Evolutionary conservation across 2,888 invertebrate species (phyloP), one percentile per base, ranked within the genome.

Genomic region (Trichogramma dendrolimi): DNA sequence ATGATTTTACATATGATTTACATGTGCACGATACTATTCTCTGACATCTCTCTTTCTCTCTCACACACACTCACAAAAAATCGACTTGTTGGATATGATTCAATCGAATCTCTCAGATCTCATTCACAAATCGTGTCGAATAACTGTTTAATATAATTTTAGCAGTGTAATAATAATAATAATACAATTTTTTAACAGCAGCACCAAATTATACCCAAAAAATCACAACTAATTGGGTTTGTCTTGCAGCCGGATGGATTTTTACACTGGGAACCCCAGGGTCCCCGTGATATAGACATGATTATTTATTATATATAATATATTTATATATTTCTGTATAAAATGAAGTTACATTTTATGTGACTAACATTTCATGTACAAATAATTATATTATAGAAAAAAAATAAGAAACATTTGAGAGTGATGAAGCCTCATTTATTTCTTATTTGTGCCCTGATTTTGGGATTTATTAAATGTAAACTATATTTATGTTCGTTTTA

Each of bases 141-240:
- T 27, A 27, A 27, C 27, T 27, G 27, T 27, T 27, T 27, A 27
- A 27, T 27, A 27, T 27, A 27, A 27, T 27, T 27, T 27, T 27
- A 27, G 27, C 27, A 27, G 27, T 27, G 27, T 27, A 27, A 27
- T 27, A 27, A 27, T 27, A 27, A 27, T 27, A 27, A 27, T 27
- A 27, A 27, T 27, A 39, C 5, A 8, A 14, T 40, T 53, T 53
- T 40, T 53, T 48, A 41, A 11, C 44, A 56, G 56, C 48, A 48
- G 56, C 56, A 56, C 61, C 43, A 49, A 51, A 48, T 54, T 39
- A 8, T 58, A 55, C 46, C 60, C 41, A 52, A 51, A 62, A 52
- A 59, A 27, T 27, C 47, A 58, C 47, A 65, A 27, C 61, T 63
- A 63, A 63, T 59, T 40, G 58, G 63, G 44, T 57, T 61, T 61